phyloP scores from a whole-genome alignment of 2,888 invertebrate genomes.

The Chelonus formosanus region DNA sequence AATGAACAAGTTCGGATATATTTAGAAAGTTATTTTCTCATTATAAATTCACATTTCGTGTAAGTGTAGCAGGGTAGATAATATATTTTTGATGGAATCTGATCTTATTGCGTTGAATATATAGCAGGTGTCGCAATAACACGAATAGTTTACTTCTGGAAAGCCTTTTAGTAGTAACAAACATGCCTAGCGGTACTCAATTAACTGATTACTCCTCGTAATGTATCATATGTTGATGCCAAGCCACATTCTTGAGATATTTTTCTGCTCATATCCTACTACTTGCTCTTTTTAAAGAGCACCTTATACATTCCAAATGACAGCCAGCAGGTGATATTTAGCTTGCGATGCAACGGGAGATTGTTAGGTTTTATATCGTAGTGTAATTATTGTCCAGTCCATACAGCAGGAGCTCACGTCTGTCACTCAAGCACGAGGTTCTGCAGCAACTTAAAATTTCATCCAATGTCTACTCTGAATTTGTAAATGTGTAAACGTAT shows the following conservation, averaged over 20 bases:
- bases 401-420: slow-evolving; percentile 19
- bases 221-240: slow-evolving; percentile 9
- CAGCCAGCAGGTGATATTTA: slow-evolving; percentile 42
- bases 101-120: not conserved
- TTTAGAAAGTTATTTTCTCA: too few species aligned
- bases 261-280: not conserved
- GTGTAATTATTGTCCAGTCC: slow-evolving; percentile 40
- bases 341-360: slow-evolving; percentile 36
- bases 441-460: slow-evolving; percentile 32
- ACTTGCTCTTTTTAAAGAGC: slow-evolving; percentile 11
- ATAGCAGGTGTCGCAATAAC: too few species aligned
- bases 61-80: slow-evolving; percentile 15
- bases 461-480: slow-evolving; percentile 23
- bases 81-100: slow-evolving; percentile 20
- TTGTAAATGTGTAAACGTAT: slow-evolving; percentile 22
- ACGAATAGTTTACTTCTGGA: too few species aligned
- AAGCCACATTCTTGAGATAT: slow-evolving; percentile 17
- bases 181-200: slow-evolving; percentile 7
- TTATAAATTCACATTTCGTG: not conserved
- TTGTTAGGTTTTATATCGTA: slow-evolving; percentile 40
- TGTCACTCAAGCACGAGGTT: slow-evolving; percentile 26
- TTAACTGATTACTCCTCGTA: slow-evolving; percentile 14
- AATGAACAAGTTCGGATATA: too few species aligned
- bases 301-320: slow-evolving; percentile 38
- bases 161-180: too few species aligned